These are phyloP conservation scores for Lissonota sp. DNA, from an alignment of 2,888 invertebrate genomes.

Conservation along the genomic window DNA sequence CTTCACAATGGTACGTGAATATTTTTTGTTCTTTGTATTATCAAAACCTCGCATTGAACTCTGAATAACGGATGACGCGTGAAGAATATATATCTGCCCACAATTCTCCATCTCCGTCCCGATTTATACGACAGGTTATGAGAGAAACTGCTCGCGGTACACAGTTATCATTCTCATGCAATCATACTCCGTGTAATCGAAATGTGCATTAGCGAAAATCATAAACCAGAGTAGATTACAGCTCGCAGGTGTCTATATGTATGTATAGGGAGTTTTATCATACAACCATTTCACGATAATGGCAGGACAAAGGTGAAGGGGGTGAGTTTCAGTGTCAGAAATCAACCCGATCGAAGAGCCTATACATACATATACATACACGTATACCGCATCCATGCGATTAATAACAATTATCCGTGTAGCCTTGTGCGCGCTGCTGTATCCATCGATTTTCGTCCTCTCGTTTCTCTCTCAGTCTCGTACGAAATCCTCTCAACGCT, in stretches of 20 bases:
- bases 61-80: too few relatives aligned
- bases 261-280: not conserved
- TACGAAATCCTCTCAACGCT: conserved; percentile 42
- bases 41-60: too few relatives aligned
- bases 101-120: too few relatives aligned
- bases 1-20: too few relatives aligned
- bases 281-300: conserved; percentile 5
- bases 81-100: too few relatives aligned
- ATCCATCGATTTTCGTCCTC: conserved; percentile 68
- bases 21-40: too few relatives aligned
- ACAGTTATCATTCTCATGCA: too few relatives aligned
- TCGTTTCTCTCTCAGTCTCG: not conserved
- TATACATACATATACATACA: conserved; percentile 23
- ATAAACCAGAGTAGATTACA: conserved; percentile 4
- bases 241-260: not conserved
- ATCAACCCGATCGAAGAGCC: conserved; percentile 63
- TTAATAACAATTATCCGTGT: conserved; percentile 70
- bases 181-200: not conserved
- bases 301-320: conserved; percentile 16
- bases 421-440: conserved; percentile 62
- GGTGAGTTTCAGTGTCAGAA: conserved; percentile 51
- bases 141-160: too few relatives aligned
- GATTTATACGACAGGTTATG: too few relatives aligned
- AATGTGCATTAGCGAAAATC: conserved; percentile 1
- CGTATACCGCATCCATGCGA: conserved; percentile 38